Evolutionary conservation across 2,113 vertebrate species (phyloP).

Genomic region (Catharus bicknelli): DNA sequence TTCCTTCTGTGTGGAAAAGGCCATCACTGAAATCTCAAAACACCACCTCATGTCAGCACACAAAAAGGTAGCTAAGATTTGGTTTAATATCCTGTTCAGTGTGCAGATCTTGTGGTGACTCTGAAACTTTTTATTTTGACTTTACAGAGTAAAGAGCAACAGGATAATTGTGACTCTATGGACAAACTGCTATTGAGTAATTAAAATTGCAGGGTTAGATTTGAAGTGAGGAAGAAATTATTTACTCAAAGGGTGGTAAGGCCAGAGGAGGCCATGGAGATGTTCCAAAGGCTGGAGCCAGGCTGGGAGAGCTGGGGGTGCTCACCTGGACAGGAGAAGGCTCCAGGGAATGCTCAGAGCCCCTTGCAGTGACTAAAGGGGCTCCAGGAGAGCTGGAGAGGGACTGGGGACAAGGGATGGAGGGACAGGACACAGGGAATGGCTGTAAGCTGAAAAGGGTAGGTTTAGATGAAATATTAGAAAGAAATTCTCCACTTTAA

Average conservation of each 20-base stretch:
- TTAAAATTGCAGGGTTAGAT: not conserved
- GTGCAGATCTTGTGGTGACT: not conserved
- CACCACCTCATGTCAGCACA: not conserved
- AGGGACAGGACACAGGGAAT: not conserved
- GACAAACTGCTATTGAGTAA: not conserved
- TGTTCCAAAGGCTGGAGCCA: not conserved
- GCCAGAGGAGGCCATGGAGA: not conserved
- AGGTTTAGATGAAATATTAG: not conserved
- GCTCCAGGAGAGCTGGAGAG: not conserved
- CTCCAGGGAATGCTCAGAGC: not conserved
- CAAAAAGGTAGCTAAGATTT: not conserved
- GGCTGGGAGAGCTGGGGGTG: not conserved
- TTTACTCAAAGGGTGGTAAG: not conserved
- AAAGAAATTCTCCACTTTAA: not conserved
- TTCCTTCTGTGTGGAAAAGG: not conserved
- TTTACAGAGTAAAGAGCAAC: not conserved
- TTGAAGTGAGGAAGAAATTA: not conserved
- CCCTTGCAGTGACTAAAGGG: not conserved
- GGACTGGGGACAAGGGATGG: not conserved
- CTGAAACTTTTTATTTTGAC: not conserved
- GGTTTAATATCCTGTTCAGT: not conserved
- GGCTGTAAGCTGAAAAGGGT: not conserved
- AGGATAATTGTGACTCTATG: not conserved
- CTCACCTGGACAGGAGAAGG: not conserved
- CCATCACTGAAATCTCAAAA: not conserved